Base-by-base conservation (phyloP, 2,113 vertebrate genomes). In the Uria aalge region DNA sequence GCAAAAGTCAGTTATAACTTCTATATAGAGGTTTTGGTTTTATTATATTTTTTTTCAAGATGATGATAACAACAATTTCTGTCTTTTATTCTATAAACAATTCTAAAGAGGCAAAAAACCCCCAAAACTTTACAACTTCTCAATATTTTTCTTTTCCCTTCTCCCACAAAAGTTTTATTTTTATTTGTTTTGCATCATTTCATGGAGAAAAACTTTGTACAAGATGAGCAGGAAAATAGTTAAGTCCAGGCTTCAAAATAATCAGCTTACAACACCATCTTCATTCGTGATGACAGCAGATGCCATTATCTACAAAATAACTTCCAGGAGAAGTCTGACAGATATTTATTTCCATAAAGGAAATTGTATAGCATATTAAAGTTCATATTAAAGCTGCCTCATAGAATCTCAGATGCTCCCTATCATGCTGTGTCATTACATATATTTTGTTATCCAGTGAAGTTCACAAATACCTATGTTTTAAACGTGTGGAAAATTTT, bases 341-440 rank as follows among this genome's bases (percentile, higher is more conserved):
- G 62, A 47, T 78, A 66, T 90, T 96, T 85, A 55, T 78, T 78
- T 96, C 64, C 84, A 41, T n/a, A 85, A 75, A 77, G 41, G 77
- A 89, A 84, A 96, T 50, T 80, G 20, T 78, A 12, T 30, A 66
- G 23, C 20, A 41, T 85, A 73, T 91, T 92, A 43, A 66, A n/a
- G 24, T 34, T 71, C 12, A 34, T 20, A 63, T 60, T 66, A 93
- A 96, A 92, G 15, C 47, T 72, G 20, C 32, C 69, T 90, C 24
- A 27, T 13, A 68, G 72, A 34, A 48, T 85, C 24, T 92, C 45
- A 85, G 60, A 34, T 77, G 43, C 23, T 85, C 18, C 29, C 5
- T 59, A 27, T 87, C 89, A 30, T 32, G 32, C 9, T 75, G 36
- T 79, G 34, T 22, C 38, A 67, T 48, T 69, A n/a, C 43, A 34